Base-by-base conservation (phyloP, 2,113 vertebrate species). In the Prunella himalayana region DNA sequence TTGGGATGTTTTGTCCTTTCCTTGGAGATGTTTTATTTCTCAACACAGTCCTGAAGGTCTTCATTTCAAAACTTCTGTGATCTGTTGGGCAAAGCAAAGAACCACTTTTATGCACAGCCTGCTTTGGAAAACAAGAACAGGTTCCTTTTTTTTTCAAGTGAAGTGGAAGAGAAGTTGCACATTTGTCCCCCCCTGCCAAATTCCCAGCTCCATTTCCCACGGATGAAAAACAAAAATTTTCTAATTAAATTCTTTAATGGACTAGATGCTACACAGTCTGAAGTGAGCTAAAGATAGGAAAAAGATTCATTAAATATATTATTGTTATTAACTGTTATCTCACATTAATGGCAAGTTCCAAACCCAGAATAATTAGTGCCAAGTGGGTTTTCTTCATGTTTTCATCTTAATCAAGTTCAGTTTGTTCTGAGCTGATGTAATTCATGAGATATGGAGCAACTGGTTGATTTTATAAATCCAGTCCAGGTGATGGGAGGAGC, bases 41-140 rank as follows among this genome's bases (percentile, higher is more conserved):
- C 79, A 56, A n/a, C 80, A 64, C 51, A 59, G 89, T 63, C 90
- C 82, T 92, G 82, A 50, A 82, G 83, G 72, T 94, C 88, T 92
- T 61, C 17, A 18, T 57, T 73, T 57, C 39, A 50, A 64, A 93
- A 73, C n/a, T 65, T 97, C 97, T 76, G 78, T 61, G 59, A 95
- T 87, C 97, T 98, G 97, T 78, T 37, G 94, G 86, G 85, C 47
- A 98, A 89, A 98, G 86, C 60, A 97, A 95, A 97, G 37, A 92
- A 33, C 13, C 13, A 5, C 19, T 80, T 96, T 91, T 63, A 91
- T 45, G 30, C 54, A 82, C 75, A 76, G 76, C 42, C 65, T 75
- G 37, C 41, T 21, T 56, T 78, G 85, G 59, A 45, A 83, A 66
- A 76, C 51, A 92, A 89, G 56, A 72, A 42, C 9, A 30, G 3